Base-by-base conservation (phyloP, 2,797 vertebrate genomes). In the Potorous gilbertii region DNA sequence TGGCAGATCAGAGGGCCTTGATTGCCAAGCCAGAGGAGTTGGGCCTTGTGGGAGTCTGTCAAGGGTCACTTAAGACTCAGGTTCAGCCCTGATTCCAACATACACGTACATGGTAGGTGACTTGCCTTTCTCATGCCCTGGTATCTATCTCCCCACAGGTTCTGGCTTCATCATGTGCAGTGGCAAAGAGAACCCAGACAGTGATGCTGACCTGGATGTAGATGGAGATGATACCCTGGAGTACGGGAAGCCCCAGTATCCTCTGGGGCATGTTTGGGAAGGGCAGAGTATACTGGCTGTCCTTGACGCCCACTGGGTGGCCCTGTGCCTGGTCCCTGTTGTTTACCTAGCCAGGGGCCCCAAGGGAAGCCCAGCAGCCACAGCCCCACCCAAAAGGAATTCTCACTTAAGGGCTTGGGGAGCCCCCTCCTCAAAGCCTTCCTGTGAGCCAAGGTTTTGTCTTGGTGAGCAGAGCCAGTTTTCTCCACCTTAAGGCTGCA, bases 191-290 rank as follows among this genome's bases (percentile, higher is more conserved):
- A 99, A 99, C 89, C 99, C 99, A 0, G 99, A 99, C 98, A 99
- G 99, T 0, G 99, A 99, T 0, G 99, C 99, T 0, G 99, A 99
- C 98, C 99, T 99, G 56, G 99, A 99, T 87, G 99, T 99, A 97
- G 99, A 99, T 94, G 99, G 99, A 55, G 99, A 99, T 0, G 99
- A 99, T 99, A 99, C 99, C 89, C 98, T 99, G 98, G 99, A 99
- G 98, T 99, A 99, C 0, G 99, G 99, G 97, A 99, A 99, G 98
- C 99, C 99, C 97, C 99, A 99, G 99, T 99, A 99, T 99, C 99
- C 98, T 99, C 98, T 98, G 98, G 96, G 96, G 91, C 40, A 4
- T 46, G 52, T 5, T 93, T 90, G 92, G 93, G 9, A 55, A 31
- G 29, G 92, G n/a, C 13, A 52, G 95, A 91, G 92, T 92, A 94